Conservation (phyloP, 1,140 invertebrate genomes). For the Aphis gossypii region DNA sequence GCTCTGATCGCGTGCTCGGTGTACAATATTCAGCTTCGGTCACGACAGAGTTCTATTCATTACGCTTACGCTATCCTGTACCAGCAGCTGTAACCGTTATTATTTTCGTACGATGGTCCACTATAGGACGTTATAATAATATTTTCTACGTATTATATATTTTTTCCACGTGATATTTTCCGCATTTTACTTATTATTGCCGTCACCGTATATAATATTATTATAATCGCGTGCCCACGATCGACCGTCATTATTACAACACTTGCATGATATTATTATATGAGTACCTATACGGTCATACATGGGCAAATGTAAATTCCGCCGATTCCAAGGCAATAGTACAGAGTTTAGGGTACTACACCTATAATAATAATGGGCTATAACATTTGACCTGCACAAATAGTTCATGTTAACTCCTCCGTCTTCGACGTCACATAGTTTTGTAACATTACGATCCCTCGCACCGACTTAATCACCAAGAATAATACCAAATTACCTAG, state of each 20-base stretch:
- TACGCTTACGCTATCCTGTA: background rate
- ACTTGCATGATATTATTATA: no score
- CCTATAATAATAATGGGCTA: background rate
- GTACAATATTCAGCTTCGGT: background rate
- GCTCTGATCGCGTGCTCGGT: background rate
- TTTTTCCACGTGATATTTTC: background rate
- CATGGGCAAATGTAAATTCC: background rate
- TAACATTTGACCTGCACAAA: background rate
- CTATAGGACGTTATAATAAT: background rate
- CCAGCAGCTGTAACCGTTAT: background rate
- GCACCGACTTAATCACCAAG: background rate
- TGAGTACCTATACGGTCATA: background rate
- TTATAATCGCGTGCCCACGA: background rate
- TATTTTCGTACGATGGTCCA: background rate
- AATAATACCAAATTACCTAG: background rate
- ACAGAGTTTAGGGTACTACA: background rate
- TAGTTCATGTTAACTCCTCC: background rate
- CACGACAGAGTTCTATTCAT: conserved; percentile 11
- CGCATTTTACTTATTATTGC: background rate
- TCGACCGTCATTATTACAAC: background rate
- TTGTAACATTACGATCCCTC: background rate
- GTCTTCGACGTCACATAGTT: background rate
- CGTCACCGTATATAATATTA: background rate
- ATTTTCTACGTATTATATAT: background rate
- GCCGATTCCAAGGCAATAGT: background rate